phyloP scores from a whole-genome alignment of 1,140 invertebrate species.

The Zaprionus nigranus region DNA sequence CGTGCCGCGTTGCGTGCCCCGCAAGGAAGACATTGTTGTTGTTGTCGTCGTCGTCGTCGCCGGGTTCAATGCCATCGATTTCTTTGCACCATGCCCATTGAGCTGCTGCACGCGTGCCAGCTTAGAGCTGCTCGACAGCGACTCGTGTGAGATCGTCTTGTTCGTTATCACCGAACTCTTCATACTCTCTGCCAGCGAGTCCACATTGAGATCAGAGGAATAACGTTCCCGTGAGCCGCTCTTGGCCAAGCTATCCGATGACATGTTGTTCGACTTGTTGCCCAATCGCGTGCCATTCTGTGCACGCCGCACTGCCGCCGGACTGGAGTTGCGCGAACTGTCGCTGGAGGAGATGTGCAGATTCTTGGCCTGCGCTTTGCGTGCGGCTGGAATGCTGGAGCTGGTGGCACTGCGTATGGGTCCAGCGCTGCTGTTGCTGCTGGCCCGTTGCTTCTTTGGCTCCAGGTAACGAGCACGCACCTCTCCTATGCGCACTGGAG shows the following conservation, averaged over 20 bases:
- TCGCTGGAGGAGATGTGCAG: slow-evolving; percentile 83
- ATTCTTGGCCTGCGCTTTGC: slow-evolving; percentile 67
- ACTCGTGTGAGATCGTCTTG: slow-evolving; percentile 84
- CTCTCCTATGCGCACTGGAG: slow-evolving; percentile 67
- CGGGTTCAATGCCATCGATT: background rate
- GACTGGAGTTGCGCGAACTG: slow-evolving; percentile 88
- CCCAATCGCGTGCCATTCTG: slow-evolving; percentile 72
- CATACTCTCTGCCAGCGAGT: slow-evolving; percentile 85
- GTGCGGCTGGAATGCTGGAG: slow-evolving; percentile 85
- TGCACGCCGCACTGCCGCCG: slow-evolving; percentile 86
- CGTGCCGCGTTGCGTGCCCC: slow-evolving; percentile 49
- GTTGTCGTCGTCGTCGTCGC: background rate
- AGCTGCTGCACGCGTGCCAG: slow-evolving; percentile 66
- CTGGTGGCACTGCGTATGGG: slow-evolving; percentile 85
- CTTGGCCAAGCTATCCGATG: slow-evolving; percentile 85
- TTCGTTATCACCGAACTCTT: slow-evolving; percentile 84
- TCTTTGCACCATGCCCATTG: slow-evolving; percentile 47
- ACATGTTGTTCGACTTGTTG: slow-evolving; percentile 85
- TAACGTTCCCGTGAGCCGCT: slow-evolving; percentile 66
- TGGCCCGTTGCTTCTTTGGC: slow-evolving; percentile 83
- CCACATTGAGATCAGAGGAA: slow-evolving; percentile 85
- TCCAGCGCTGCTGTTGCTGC: slow-evolving; percentile 73
- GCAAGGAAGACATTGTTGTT: background rate
- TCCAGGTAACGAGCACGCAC: slow-evolving; percentile 87
- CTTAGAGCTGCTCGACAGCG: slow-evolving; percentile 65